Evolutionary conservation across 2,797 vertebrate genomes (phyloP), one percentile per base, ranked within the genome.

Genomic region (Paguma larvata): DNA sequence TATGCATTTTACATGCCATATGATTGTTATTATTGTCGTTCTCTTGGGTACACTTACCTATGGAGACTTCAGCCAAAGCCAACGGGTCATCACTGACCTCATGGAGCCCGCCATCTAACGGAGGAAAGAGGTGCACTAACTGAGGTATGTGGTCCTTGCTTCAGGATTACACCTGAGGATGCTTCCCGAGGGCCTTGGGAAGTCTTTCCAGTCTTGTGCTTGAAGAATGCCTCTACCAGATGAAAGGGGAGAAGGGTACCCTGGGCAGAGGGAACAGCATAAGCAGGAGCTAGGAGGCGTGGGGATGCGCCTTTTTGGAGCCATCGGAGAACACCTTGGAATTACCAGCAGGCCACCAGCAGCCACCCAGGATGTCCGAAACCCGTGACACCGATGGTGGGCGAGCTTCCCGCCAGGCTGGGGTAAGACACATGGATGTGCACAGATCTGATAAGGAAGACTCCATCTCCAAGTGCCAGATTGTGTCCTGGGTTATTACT

Each of bases 301-400:
- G 80, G 41, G 77, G 63, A 46, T 2, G 27, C 21, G 4, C 10
- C 48, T 79, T 12, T 30, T 34, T 56, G 73, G 67, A 46, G 46
- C 41, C 34, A 1, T 44, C 2, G 14, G 34, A 23, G 44, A 16
- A 5, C 27, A 63, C 59, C 4, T 1, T 0, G 62, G 15, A 41
- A 53, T 23, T 30, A 51, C 14, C 65, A 5, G 30, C 62, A 46
- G 68, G 59, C 51, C 70, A 5, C 59, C 6, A 12, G 79, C 32
- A 77, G 25, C 63, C 53, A 3, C 48, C 30, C 25, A 19, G 34
- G 19, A 15, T 23, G 59, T 30, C 6, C 3, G 41, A 34, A 51
- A 9, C 80, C 48, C 16, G 12, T 23, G 82, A 67, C 67, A 5
- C 30, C 4, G 14, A 27, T 7, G n/a, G 3, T 6, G 48, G 13